phyloP scores from a whole-genome alignment of 1,140 invertebrate genomes.

The Pissodes strobi region DNA sequence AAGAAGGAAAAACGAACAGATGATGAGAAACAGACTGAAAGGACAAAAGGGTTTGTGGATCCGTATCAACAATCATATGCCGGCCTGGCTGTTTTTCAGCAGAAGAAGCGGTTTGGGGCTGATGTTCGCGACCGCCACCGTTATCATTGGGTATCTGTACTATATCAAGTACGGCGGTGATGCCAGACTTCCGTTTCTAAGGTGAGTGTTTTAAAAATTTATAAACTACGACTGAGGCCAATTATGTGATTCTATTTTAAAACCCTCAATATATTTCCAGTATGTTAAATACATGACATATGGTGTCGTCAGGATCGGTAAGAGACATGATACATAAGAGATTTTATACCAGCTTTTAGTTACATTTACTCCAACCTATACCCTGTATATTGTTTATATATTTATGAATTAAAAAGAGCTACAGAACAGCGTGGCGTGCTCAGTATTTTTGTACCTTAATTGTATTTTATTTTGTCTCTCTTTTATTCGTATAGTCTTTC shows the following conservation, averaged over 20 bases:
- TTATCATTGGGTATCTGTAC: constrained; percentile 61
- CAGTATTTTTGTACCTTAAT: too few relatives aligned
- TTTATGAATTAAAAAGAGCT: too few relatives aligned
- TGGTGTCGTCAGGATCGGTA: constrained; percentile 45
- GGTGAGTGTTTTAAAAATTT: constrained; percentile 37
- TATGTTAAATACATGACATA: constrained; percentile 53
- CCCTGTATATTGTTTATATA: too few relatives aligned
- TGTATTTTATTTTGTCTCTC: too few relatives aligned
- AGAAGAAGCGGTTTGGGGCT: constrained; percentile 55
- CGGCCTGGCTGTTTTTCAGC: constrained; percentile 46
- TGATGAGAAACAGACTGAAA: constrained; percentile 54
- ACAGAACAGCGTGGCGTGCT: too few relatives aligned
- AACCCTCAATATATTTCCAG: constrained; percentile 41
- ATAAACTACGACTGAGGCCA: too few relatives aligned
- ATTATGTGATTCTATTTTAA: too few relatives aligned
- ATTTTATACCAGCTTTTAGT: constrained; percentile 53
- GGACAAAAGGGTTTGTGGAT: constrained; percentile 47
- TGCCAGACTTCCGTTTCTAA: constrained; percentile 39
- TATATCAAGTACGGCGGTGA: constrained; percentile 56
- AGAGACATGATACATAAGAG: constrained; percentile 48
- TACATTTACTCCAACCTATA: too few relatives aligned
- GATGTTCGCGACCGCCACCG: constrained; percentile 59
- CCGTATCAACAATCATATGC: constrained; percentile 47
- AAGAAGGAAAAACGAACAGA: constrained; percentile 58
- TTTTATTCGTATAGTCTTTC: too few relatives aligned